phyloP scores from a whole-genome alignment of 2,797 vertebrate species.

The Cyclura pinguis region DNA sequence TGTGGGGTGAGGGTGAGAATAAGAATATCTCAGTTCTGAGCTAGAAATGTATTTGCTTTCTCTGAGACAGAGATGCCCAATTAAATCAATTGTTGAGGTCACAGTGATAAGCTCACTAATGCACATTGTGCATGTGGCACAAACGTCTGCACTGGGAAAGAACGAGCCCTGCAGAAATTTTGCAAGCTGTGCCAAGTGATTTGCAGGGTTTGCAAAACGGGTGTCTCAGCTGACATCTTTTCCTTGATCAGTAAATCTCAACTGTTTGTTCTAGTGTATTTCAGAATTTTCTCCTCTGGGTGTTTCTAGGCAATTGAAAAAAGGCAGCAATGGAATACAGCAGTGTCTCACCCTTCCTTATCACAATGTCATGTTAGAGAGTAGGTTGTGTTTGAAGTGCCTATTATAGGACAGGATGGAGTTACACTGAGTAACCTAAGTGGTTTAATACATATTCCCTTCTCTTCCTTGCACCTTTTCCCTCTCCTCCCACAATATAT shows the following conservation, averaged over 20 bases:
- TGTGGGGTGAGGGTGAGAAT: background rate
- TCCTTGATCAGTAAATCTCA: background rate
- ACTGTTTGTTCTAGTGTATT: background rate
- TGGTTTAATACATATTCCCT: background rate
- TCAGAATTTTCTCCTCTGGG: background rate
- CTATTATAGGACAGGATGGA: background rate
- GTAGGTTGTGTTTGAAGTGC: background rate
- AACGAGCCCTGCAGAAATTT: background rate
- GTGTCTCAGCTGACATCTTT: slow-evolving; percentile 3
- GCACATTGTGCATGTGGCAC: background rate
- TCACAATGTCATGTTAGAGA: background rate
- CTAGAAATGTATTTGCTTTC: background rate
- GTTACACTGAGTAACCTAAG: background rate
- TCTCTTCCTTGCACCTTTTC: background rate
- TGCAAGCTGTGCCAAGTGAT: slow-evolving; percentile 2
- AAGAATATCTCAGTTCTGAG: background rate
- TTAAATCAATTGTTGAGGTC: slow-evolving; percentile 27
- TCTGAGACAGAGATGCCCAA: slow-evolving; percentile 1
- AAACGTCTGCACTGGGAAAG: background rate
- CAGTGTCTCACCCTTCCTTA: background rate
- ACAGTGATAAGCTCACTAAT: slow-evolving; percentile 17
- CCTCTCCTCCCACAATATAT: too few species aligned
- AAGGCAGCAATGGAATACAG: background rate
- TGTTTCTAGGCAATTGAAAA: background rate
- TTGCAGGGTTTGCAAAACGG: background rate